Conservation (phyloP, 2,888 invertebrate species). For the Xylocampa areola region DNA sequence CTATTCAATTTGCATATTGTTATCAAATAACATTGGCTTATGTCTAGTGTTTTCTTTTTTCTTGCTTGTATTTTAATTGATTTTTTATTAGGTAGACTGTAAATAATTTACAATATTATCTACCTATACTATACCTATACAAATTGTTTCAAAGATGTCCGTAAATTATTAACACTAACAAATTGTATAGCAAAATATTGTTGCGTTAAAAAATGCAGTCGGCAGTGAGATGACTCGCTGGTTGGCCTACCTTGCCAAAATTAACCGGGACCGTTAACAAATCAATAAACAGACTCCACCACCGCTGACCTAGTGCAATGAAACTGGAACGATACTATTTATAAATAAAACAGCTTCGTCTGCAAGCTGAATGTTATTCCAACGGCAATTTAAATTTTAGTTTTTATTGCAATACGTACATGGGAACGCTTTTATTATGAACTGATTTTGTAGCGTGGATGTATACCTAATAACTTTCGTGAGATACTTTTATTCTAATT, state of each 20-base stretch:
- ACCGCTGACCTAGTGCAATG: slow-evolving; percentile 81
- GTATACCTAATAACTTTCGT: too few species aligned
- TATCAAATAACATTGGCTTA: slow-evolving; percentile 41
- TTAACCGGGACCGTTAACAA: slow-evolving; percentile 81
- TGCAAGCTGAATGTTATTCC: slow-evolving; percentile 75
- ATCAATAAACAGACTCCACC: slow-evolving; percentile 84
- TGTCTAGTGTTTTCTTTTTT: slow-evolving; percentile 21
- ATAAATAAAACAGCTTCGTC: slow-evolving; percentile 80
- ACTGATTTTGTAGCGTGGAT: slow-evolving; percentile 31
- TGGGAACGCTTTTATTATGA: slow-evolving; percentile 72
- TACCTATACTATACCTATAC: neutral
- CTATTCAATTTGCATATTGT: slow-evolving; percentile 59
- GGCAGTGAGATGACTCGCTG: slow-evolving; percentile 20
- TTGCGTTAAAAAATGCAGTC: slow-evolving; percentile 34
- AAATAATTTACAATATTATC: slow-evolving; percentile 1
- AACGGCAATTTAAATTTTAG: slow-evolving; percentile 76
- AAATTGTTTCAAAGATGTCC: slow-evolving; percentile 3
- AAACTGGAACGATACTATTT: slow-evolving; percentile 81
- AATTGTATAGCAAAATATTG: slow-evolving; percentile 3
- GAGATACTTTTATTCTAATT: too few species aligned
- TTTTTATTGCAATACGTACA: slow-evolving; percentile 65
- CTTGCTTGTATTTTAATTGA: slow-evolving; percentile 6
- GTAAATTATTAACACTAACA: neutral
- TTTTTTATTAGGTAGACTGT: slow-evolving; percentile 5
- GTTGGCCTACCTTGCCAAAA: slow-evolving; percentile 79